phyloP scores from a whole-genome alignment of 2,888 invertebrate genomes.

The Spilarctia lutea region DNA sequence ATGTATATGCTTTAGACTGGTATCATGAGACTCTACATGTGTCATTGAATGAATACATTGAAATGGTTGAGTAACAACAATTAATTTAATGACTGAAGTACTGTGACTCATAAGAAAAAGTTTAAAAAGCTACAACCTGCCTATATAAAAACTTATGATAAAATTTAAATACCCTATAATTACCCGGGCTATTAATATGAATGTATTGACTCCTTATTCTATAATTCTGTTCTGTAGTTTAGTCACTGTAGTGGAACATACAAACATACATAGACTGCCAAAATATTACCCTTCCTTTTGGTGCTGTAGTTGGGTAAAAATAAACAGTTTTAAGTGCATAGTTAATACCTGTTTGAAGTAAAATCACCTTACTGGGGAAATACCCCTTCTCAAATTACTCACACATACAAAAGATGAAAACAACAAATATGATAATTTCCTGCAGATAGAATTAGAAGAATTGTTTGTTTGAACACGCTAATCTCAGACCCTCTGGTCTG shows the following conservation, averaged over 20 bases:
- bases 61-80: neutral
- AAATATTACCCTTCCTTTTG: too few relatives aligned
- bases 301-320: neutral
- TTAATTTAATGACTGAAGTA: neutral
- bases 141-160: too few relatives aligned
- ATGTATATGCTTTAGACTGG: neutral
- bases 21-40: neutral
- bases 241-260: too few relatives aligned
- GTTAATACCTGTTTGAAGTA: neutral
- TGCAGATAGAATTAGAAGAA: neutral
- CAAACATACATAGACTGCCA: too few relatives aligned
- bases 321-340: neutral
- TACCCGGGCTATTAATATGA: too few relatives aligned
- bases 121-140: too few relatives aligned
- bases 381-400: neutral
- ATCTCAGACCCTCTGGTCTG: too few relatives aligned
- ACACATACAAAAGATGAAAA: neutral
- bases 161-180: too few relatives aligned
- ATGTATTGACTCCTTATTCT: too few relatives aligned
- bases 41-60: neutral
- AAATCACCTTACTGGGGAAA: neutral
- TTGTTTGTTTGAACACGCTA: too few relatives aligned
- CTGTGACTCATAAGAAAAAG: neutral
- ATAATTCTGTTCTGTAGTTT: too few relatives aligned
- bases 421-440: neutral